Conservation (phyloP, 2,797 vertebrate species). For the Pseudochirops cupreus region DNA sequence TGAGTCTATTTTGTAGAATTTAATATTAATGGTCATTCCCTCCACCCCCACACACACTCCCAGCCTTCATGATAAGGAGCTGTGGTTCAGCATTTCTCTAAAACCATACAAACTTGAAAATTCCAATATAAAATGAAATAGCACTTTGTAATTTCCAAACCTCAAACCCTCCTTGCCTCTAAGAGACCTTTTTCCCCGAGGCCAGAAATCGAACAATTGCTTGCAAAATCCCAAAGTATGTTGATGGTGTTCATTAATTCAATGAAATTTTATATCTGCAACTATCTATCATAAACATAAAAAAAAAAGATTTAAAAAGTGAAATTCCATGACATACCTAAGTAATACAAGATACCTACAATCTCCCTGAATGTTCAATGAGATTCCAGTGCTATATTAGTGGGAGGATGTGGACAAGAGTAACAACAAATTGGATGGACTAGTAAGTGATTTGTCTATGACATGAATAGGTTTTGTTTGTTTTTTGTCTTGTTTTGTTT, state of each 20-base stretch:
- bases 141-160: background rate
- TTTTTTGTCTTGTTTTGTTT: background rate
- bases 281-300: background rate
- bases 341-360: background rate
- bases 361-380: background rate
- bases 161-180: background rate
- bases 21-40: background rate
- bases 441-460: background rate
- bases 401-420: rapidly evolving
- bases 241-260: background rate
- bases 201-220: background rate
- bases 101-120: background rate
- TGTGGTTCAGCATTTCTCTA: background rate
- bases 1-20: background rate
- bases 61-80: background rate
- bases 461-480: background rate
- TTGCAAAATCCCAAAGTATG: background rate
- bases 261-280: background rate
- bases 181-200: background rate
- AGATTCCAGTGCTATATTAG: background rate
- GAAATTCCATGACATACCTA: background rate
- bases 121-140: background rate
- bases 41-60: background rate
- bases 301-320: background rate
- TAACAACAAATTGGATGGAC: background rate